Base-by-base conservation (phyloP, 2,113 vertebrate species). In the Phalacrocorax pelagicus region DNA sequence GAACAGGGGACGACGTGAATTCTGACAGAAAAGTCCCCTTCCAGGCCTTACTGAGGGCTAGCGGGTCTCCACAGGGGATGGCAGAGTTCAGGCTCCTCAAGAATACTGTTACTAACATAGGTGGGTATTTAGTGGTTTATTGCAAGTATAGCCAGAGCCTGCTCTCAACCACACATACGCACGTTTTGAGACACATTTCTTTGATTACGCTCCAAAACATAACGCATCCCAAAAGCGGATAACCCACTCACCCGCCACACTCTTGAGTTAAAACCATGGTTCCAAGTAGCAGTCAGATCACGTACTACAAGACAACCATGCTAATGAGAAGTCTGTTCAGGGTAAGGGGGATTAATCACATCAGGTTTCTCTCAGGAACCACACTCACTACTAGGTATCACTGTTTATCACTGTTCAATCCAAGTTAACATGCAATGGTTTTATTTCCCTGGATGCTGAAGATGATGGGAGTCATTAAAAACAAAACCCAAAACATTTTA, bases 401-500 rank as follows among this genome's bases (percentile, higher is more conserved):
- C 42, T 44, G 42, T 44, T 44, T 12, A 44, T 44, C n/a, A 2
- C 46, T 9, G 29, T 12, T 77, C 62, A 66, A 27, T 58, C 72
- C 69, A 70, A 81, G 75, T 15, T 36, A 51, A 38, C 6, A 4
- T 1, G 30, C 51, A 54, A 54, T 2, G 49, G 42, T n/a, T 85
- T 75, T 27, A 61, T 55, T 32, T 58, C 86, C 81, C 77, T 83
- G 75, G 42, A 42, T 30, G 66, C 84, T 59, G 36, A 30, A 54
- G 19, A 85, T 63, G 42, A 70, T 13, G 57, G 12, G 23, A 88
- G 44, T 47, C 62, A 81, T 52, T 65, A 32, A 63, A 74, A 90
- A 72, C 54, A 89, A 82, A 90, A 30, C 2, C 18, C 69, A 61
- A 38, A 92, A 32, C 66, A 18, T 46, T 87, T 97, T 98, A 99